phyloP scores from a whole-genome alignment of 2,888 invertebrate genomes.

The Cryptophagus acutangulus region DNA sequence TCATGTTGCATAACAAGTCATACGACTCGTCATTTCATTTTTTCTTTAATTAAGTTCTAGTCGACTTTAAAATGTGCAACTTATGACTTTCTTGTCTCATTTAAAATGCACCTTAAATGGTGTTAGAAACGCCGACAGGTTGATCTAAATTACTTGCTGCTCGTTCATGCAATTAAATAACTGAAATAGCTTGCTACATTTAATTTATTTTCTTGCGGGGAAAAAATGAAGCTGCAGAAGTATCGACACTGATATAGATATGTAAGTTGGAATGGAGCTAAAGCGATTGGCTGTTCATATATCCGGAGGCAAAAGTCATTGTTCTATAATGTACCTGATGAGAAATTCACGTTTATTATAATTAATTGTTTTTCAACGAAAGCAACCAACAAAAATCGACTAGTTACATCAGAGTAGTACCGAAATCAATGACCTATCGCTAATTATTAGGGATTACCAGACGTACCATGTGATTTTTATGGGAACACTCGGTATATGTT shows the following conservation, averaged over 20 bases:
- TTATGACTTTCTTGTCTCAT: conserved; percentile 19
- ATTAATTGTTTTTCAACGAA: neutral
- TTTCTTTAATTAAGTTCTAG: conserved; percentile 14
- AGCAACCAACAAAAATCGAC: neutral
- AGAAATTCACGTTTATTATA: too few relatives aligned
- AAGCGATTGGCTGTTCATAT: too few relatives aligned
- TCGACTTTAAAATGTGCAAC: too few relatives aligned
- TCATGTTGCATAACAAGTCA: too few relatives aligned
- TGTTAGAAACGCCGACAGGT: conserved; percentile 22
- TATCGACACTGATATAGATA: conserved; percentile 9
- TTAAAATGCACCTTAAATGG: conserved; percentile 21
- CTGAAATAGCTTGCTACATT: conserved; percentile 11
- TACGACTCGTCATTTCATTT: too few relatives aligned
- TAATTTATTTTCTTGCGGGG: conserved; percentile 9
- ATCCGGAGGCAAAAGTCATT: too few relatives aligned
- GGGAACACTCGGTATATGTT: too few relatives aligned
- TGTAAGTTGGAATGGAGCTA: conserved; percentile 5
- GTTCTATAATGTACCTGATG: too few relatives aligned
- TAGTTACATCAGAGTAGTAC: neutral
- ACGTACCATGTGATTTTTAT: too few relatives aligned
- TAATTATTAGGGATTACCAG: too few relatives aligned
- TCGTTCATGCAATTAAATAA: conserved; percentile 20
- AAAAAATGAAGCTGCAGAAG: conserved; percentile 10
- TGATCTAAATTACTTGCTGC: conserved; percentile 19
- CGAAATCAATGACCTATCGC: too few relatives aligned